These are phyloP conservation scores for Hydrophis major DNA, from an alignment of 2,797 vertebrate species.

Conservation along the genomic window DNA sequence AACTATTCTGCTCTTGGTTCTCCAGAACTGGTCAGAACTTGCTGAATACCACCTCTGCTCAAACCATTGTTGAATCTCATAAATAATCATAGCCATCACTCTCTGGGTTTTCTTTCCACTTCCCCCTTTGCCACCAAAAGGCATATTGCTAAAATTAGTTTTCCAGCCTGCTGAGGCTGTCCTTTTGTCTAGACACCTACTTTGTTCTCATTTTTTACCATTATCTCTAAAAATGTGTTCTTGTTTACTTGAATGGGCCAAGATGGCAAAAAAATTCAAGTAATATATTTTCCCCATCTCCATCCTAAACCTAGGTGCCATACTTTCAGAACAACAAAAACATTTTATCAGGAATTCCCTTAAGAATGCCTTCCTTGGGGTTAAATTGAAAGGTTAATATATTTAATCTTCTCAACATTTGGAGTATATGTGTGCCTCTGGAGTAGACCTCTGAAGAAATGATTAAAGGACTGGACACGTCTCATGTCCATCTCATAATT, in stretches of 20 bases:
- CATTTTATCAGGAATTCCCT: neutral
- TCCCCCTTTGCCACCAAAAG: neutral
- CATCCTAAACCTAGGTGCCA: neutral
- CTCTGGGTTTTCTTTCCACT: neutral
- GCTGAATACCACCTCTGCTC: too few species aligned
- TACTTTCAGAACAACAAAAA: neutral
- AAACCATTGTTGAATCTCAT: neutral
- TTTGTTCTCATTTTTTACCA: neutral
- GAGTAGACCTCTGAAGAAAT: neutral
- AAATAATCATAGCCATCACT: neutral
- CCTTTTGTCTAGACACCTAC: neutral
- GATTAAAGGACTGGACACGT: neutral
- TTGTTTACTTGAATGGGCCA: neutral
- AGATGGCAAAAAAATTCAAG: neutral
- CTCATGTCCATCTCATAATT: neutral
- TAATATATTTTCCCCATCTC: neutral
- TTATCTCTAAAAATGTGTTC: neutral
- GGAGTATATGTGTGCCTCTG: neutral
- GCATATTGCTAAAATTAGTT: neutral
- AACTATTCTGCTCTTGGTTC: too few species aligned
- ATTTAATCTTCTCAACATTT: neutral
- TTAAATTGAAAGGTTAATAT: neutral
- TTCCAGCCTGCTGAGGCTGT: neutral
- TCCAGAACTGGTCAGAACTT: too few species aligned
- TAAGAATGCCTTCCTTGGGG: neutral